Evolutionary conservation across 2,797 vertebrate species (phyloP), one percentile per base, ranked within the genome.

Genomic region (Esox masquinongy): DNA sequence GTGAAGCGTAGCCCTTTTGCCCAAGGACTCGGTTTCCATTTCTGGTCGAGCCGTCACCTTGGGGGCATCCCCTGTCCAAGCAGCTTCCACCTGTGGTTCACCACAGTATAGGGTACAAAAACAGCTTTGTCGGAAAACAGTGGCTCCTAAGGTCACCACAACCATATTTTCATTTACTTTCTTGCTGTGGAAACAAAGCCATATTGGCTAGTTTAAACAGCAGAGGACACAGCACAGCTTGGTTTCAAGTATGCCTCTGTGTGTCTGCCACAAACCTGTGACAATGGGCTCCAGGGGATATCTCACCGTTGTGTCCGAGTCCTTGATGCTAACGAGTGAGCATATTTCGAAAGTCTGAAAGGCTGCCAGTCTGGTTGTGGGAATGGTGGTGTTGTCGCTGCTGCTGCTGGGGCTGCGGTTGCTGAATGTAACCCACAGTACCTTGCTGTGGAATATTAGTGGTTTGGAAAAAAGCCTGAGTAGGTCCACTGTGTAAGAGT

Each of bases 291-390:
- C 22, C 17, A 50, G 34, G 63, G 67, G 78, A 74, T 61, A 75
- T 83, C 82, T 84, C 77, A 7, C 83, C 31, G 56, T 78, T 72
- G 74, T 22, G 49, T 71, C 51, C 5, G 72, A 16, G 75, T 83
- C 19, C 56, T 11, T 43, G 68, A 9, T 7, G 84, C 84, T 84
- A 89, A 94, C 94, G 95, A 31, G 95, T 95, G 81, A 96, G 90
- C 92, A 96, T 93, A 86, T 95, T 96, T 0, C 94, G 84, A 79
- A 96, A 92, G 91, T 95, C 96, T 0, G 94, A 92, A 79, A 95
- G 89, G 73, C 88, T 93, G 88, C 92, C 91, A 64, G 92, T 73
- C 80, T 95, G 93, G 85, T 90, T 90, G 82, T 95, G 94, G 0
- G 84, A 64, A 82, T 92, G 94, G 87, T 90, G 95, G 85, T 90